phyloP scores from a whole-genome alignment of 2,888 invertebrate genomes.

The Limnephilus rhombicus region DNA sequence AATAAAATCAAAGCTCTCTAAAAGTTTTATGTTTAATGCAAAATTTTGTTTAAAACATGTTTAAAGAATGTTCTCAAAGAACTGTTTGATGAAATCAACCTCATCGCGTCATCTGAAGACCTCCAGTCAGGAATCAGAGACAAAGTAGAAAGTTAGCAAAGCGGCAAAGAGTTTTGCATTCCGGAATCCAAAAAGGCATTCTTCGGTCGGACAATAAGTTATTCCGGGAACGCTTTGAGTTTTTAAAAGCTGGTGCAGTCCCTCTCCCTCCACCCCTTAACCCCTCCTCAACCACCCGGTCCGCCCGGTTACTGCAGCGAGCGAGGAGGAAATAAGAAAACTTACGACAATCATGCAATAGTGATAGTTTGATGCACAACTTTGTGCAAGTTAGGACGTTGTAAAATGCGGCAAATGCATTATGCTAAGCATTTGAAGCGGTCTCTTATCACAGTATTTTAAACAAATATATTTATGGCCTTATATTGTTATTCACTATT shows the following conservation, averaged over 20 bases:
- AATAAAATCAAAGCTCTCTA: too few relatives aligned
- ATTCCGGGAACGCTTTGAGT: constrained; percentile 37
- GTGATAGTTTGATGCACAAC: constrained; percentile 24
- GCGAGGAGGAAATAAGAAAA: constrained; percentile 3
- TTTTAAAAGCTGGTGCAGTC: constrained; percentile 27
- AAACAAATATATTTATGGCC: not conserved
- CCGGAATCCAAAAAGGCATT: constrained; percentile 18
- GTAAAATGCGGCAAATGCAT: not conserved
- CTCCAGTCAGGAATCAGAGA: not conserved
- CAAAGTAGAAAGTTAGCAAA: constrained; percentile 3
- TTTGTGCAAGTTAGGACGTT: not conserved
- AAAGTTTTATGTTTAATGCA: too few relatives aligned
- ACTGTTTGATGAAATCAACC: not conserved
- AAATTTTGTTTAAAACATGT: too few relatives aligned
- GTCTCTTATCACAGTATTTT: not conserved
- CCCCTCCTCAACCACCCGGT: not conserved
- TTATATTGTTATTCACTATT: too few relatives aligned
- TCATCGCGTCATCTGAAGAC: not conserved
- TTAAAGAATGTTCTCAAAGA: not conserved
- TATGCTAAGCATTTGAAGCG: not conserved
- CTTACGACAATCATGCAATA: not conserved
- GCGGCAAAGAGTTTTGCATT: not conserved
- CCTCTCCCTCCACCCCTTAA: not conserved
- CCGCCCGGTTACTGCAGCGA: not conserved
- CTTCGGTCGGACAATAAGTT: constrained; percentile 36